phyloP scores from a whole-genome alignment of 2,888 invertebrate genomes.

The Cancer borealis region DNA sequence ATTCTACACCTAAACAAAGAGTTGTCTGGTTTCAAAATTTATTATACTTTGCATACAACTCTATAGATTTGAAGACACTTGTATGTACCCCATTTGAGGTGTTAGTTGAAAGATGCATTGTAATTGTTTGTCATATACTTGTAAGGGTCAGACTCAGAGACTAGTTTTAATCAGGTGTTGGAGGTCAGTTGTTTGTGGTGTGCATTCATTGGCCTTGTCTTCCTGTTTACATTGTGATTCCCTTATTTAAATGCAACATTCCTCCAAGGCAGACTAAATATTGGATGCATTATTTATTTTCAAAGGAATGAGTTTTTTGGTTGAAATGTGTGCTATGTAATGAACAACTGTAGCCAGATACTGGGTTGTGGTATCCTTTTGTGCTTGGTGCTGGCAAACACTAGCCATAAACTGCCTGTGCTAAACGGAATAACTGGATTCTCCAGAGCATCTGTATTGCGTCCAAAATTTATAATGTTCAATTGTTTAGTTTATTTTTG shows the following conservation, averaged over 20 bases:
- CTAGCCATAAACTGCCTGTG: background rate
- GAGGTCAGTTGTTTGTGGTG: conserved; percentile 39
- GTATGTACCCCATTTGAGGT: background rate
- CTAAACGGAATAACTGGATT: background rate
- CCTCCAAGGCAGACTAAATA: conserved; percentile 44
- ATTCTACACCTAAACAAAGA: background rate
- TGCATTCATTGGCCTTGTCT: background rate
- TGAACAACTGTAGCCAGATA: conserved; percentile 47
- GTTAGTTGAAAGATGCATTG: background rate
- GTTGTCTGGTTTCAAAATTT: background rate
- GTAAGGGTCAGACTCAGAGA: background rate
- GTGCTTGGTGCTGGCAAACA: conserved; percentile 21
- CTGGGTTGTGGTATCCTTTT: conserved; percentile 23
- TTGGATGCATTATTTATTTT: conserved; percentile 60
- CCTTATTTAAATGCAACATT: conserved; percentile 60
- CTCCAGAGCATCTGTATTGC: background rate
- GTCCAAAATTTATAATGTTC: background rate
- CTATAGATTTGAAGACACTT: background rate
- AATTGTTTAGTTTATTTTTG: background rate
- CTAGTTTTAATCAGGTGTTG: conserved; percentile 14
- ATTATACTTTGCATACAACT: background rate
- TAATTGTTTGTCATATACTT: background rate
- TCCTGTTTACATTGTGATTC: background rate
- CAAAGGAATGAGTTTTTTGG: conserved; percentile 3
- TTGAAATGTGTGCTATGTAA: conserved; percentile 51